A percentile compares a stretch with the other conserved stretches of the same genome.
phyloP scores from a whole-genome alignment of 2,113 vertebrate genomes.

The Micromys minutus region DNA sequence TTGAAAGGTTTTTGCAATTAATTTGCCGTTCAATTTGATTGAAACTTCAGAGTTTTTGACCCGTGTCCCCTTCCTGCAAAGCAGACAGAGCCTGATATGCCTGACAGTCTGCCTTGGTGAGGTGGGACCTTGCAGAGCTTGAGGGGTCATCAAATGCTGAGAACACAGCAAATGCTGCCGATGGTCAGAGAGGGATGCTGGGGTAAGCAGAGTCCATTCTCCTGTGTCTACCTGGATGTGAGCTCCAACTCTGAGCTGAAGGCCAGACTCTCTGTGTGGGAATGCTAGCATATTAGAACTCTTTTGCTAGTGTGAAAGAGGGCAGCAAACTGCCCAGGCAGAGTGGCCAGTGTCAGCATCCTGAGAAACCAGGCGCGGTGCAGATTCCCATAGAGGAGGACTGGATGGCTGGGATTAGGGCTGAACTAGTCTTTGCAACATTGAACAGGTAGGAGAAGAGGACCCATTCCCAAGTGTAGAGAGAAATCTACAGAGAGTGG shows the following conservation, averaged over 20 bases:
- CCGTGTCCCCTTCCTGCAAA: background rate
- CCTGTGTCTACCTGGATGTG: rapidly evolving
- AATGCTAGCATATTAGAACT: rapidly evolving
- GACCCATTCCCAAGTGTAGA: background rate
- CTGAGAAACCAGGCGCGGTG: rapidly evolving
- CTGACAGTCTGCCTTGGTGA: rapidly evolving
- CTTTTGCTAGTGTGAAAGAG: background rate
- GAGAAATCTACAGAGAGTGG: background rate
- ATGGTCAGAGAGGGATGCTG: rapidly evolving
- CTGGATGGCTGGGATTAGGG: rapidly evolving
- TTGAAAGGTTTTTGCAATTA: slow-evolving; percentile 76
- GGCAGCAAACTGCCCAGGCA: rapidly evolving
- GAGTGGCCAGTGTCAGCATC: background rate
- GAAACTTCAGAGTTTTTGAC: slow-evolving; percentile 68
- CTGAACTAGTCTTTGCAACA: background rate
- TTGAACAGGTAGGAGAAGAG: background rate
- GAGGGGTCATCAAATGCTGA: rapidly evolving
- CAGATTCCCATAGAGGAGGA: rapidly evolving
- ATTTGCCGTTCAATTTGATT: slow-evolving; percentile 75
- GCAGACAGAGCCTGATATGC: background rate
- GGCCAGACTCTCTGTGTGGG: background rate
- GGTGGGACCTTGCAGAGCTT: rapidly evolving
- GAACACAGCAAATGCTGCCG: rapidly evolving
- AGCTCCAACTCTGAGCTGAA: background rate
- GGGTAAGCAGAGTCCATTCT: background rate